These are phyloP conservation scores for Pyrrhosoma nymphula DNA, from an alignment of 2,888 invertebrate species.

Conservation along the genomic window DNA sequence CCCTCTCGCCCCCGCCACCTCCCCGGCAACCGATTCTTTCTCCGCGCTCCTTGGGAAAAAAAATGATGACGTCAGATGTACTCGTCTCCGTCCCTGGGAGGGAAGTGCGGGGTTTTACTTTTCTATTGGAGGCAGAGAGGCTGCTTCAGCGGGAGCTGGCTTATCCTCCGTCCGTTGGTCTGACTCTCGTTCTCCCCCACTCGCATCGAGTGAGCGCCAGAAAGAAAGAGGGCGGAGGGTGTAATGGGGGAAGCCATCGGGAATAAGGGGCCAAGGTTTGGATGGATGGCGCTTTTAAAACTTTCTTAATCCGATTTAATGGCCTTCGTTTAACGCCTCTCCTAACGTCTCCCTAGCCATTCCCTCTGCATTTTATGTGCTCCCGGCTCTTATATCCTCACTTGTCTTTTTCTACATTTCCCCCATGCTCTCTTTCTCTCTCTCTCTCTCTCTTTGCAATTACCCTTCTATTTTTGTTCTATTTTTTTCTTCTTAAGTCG, in stretches of 20 bases:
- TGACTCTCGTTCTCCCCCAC: neutral
- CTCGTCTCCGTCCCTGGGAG: too few species aligned
- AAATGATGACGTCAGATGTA: neutral
- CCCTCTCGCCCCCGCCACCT: neutral
- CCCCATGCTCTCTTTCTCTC: neutral
- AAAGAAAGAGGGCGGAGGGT: neutral
- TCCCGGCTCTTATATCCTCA: neutral
- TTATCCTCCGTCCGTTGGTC: neutral
- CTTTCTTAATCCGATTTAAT: conserved; percentile 54
- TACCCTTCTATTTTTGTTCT: too few species aligned
- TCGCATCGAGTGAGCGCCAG: neutral
- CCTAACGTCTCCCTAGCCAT: neutral
- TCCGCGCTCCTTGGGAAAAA: neutral
- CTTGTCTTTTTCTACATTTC: neutral
- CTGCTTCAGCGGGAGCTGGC: neutral
- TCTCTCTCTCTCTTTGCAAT: neutral
- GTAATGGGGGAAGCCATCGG: neutral
- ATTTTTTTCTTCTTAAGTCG: too few species aligned
- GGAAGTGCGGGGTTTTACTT: too few species aligned
- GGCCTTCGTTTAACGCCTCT: conserved; percentile 47
- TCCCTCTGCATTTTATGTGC: neutral
- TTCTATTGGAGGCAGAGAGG: neutral
- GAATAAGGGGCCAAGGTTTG: neutral
- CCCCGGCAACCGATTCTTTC: neutral
- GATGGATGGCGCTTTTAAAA: conserved; percentile 56